phyloP scores from a whole-genome alignment of 1,140 invertebrate species.

The Latrodectus geometricus region DNA sequence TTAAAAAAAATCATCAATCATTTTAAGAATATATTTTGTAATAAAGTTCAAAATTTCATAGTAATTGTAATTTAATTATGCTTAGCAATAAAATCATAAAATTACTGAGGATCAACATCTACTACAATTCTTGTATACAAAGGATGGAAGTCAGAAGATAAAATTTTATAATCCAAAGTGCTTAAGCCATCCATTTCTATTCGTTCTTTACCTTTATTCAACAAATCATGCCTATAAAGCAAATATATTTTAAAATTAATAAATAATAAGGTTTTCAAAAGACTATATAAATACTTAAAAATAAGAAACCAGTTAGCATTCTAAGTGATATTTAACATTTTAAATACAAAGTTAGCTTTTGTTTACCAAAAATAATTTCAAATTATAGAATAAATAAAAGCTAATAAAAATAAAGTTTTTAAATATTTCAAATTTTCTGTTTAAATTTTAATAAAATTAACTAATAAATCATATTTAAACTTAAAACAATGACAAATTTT shows the following conservation, averaged over 20 bases:
- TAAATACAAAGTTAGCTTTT: too few relatives aligned
- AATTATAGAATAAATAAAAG: too few relatives aligned
- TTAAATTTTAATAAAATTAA: too few relatives aligned
- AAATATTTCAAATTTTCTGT: too few relatives aligned
- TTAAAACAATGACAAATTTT: too few relatives aligned
- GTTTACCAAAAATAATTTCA: too few relatives aligned
- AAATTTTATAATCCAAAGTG: conserved; percentile 82
- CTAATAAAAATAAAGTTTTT: too few relatives aligned
- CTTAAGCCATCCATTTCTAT: conserved; percentile 87
- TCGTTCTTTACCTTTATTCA: conserved; percentile 83
- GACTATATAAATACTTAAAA: too few relatives aligned
- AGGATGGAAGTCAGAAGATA: conserved; percentile 75
- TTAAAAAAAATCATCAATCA: conserved; percentile 6
- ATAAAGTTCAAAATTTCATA: conserved; percentile 18
- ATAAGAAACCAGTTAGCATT: too few relatives aligned
- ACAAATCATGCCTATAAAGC: conserved; percentile 75
- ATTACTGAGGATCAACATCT: conserved; percentile 38
- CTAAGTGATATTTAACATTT: too few relatives aligned
- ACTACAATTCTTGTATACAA: conserved; percentile 70
- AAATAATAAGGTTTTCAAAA: background rate
- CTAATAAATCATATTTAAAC: too few relatives aligned
- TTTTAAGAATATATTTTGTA: background rate
- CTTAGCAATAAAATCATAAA: background rate
- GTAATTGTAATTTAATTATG: conserved; percentile 2
- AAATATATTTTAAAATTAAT: background rate